A percentile compares a stretch with the other conserved stretches of the same genome.
Evolutionary conservation across 2,797 vertebrate genomes (phyloP).

Genomic region (Syndactyla subalaris): DNA sequence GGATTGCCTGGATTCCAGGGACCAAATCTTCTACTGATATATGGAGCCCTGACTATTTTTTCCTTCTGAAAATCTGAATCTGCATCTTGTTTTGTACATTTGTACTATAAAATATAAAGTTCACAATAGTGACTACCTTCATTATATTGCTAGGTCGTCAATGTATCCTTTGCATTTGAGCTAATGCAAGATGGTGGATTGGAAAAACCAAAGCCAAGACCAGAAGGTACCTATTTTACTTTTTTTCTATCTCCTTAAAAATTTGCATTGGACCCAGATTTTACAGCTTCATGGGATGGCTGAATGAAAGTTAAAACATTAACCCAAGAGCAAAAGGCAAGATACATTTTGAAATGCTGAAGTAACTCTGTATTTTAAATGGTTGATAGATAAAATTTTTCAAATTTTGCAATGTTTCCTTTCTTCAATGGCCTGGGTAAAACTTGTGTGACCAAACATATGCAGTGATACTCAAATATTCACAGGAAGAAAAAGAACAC

Average conservation of each 20-base stretch:
- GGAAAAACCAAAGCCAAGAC: constrained; percentile 94
- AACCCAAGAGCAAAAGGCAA: neutral
- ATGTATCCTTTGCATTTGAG: constrained; percentile 95
- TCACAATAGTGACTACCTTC: neutral
- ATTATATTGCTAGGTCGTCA: constrained; percentile 86
- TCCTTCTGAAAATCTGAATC: neutral
- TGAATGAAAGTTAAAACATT: neutral
- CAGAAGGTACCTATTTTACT: constrained; percentile 84
- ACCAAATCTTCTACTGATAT: neutral
- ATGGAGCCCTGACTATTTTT: neutral
- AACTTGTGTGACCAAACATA: neutral
- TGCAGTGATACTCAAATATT: neutral
- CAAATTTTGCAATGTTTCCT: neutral
- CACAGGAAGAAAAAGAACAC: neutral
- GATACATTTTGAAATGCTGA: neutral
- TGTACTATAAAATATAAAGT: neutral
- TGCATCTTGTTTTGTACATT: neutral
- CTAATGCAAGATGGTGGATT: constrained; percentile 97
- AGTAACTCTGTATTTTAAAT: neutral
- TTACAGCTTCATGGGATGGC: neutral
- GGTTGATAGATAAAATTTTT: neutral
- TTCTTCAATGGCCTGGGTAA: neutral
- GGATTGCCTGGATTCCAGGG: neutral
- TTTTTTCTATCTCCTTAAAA: neutral
- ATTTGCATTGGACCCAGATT: neutral